Base-by-base conservation (phyloP, 2,888 invertebrate genomes). In the Idaea dimidiata region DNA sequence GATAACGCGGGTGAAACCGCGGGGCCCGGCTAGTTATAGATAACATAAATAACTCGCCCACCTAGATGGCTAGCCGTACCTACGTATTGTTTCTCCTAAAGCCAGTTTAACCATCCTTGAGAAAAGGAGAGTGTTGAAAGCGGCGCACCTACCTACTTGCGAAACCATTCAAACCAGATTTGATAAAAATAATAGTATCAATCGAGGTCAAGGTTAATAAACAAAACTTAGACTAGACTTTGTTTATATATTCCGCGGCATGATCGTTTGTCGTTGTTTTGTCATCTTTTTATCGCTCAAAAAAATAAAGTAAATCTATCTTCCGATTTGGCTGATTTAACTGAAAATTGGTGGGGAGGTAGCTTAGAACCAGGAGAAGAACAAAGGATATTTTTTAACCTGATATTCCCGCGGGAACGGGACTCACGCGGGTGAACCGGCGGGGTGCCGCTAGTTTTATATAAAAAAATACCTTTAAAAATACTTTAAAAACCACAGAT, bases 1-100 rank as follows among this genome's bases (percentile, higher is more conserved):
- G n/a, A n/a, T 17, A 1, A 57, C 58, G 58, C 58, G 58, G 31
- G 58, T 58, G 32, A 58, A 32, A 58, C 58, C 58, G 58, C 32
- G 58, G 32, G 58, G 32, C 58, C 0, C 58, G 3, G 58, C 58
- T 58, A 32, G 58, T 32, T 24, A 33, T 33, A 10, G 33, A 7
- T 10, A 33, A 33, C 43, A 43, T 14, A 43, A 8, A 0, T 43
- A 3, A 43, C 43, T 43, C 1, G 43, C 6, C 8, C 43, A 8
- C 24, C 24, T 24, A 43, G 14, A 10, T 43, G 14, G 43, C 43
- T 2, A 1, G 43, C 10, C 3, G 14, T 8, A 10, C 14, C 43
- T 43, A 14, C 43, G 14, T 43, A 43, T 43, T 43, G 43, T 43
- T 6, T 43, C 43, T 43, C 43, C 7, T 43, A 43, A 43, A 43